Base-by-base conservation (phyloP, 2,888 invertebrate species). In the Theretra japonica region DNA sequence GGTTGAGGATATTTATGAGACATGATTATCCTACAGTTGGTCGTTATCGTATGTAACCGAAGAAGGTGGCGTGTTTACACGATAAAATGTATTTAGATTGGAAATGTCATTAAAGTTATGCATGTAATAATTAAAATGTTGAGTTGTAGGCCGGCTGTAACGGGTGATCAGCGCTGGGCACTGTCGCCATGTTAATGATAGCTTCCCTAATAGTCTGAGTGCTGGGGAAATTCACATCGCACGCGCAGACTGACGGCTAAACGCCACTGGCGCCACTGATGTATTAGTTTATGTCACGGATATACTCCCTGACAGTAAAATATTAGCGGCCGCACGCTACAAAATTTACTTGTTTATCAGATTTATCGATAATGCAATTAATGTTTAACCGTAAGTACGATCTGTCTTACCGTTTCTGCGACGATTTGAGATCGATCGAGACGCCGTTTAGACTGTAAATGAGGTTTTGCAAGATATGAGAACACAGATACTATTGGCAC, bases 151-250 rank as follows among this genome's bases (percentile, higher is more conserved):
- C 87, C 84, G 83, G 86, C 86, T 84, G 79, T 81, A 80, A 80
- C 81, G 77, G 81, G 83, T 82, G 87, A 88, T 87, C 90, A 89
- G 86, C 88, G 87, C 89, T 87, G 92, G 89, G 85, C 88, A 87
- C 89, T 87, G 92, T 92, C 91, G 91, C 90, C 90, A 82, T 78
- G 82, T 83, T 92, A 93, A 93, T 93, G 92, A 92, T 88, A 90
- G 90, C 90, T 92, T 92, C 90, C 91, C 89, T 89, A 89, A 91
- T 89, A 87, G 86, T 83, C 79, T 81, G 82, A 85, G 82, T 85
- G 84, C 84, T 82, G 86, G 87, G 89, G 91, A 88, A 93, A 92
- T 91, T 89, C 88, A 84, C 92, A 87, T 82, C 86, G 90, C 89
- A 88, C 88, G 87, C 90, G 87, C 90, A 90, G 90, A 90, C 90